A percentile compares a stretch with the other conserved stretches of the same genome.
These are phyloP conservation scores for Crocallis elinguaria DNA, from an alignment of 2,888 invertebrate genomes.

Conservation along the genomic window DNA sequence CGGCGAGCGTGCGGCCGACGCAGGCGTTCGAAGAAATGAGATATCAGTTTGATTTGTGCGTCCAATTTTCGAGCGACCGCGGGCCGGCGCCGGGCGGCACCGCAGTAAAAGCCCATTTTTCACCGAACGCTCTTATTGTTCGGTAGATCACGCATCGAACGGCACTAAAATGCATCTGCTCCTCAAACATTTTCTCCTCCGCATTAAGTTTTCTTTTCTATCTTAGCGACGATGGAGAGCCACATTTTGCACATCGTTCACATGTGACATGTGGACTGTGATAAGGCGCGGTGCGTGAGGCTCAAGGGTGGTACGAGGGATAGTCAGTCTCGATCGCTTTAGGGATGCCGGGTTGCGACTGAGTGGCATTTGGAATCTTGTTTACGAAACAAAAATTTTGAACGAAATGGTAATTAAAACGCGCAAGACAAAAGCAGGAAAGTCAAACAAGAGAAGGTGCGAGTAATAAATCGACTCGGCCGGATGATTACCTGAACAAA, in stretches of 20 bases:
- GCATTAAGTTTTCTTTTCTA: constrained; percentile 43
- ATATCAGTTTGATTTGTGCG: constrained; percentile 62
- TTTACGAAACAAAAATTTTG: too few relatives aligned
- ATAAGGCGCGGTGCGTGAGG: constrained; percentile 17
- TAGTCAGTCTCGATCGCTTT: neutral
- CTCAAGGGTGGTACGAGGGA: neutral
- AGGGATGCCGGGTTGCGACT: neutral
- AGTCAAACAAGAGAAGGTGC: constrained; percentile 4
- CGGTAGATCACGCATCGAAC: constrained; percentile 58
- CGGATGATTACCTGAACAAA: constrained; percentile 48
- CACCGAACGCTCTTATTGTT: constrained; percentile 41
- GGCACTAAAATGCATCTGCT: constrained; percentile 62
- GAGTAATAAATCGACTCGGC: constrained; percentile 41
- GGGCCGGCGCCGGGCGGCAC: constrained; percentile 9
- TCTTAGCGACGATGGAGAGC: constrained; percentile 18
- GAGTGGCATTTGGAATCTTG: too few relatives aligned
- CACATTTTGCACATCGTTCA: constrained; percentile 11
- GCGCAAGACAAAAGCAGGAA: constrained; percentile 1
- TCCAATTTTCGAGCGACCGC: constrained; percentile 51
- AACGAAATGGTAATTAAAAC: neutral
- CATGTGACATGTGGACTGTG: constrained; percentile 7
- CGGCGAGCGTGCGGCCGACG: too few relatives aligned
- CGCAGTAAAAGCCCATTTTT: constrained; percentile 43
- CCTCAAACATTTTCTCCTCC: constrained; percentile 45
- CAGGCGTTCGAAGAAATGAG: constrained; percentile 38